A percentile compares a stretch with the other conserved stretches of the same genome.
These are phyloP conservation scores for Delphinapterus leucas DNA, from an alignment of 2,113 vertebrate genomes.

Conservation along the genomic window DNA sequence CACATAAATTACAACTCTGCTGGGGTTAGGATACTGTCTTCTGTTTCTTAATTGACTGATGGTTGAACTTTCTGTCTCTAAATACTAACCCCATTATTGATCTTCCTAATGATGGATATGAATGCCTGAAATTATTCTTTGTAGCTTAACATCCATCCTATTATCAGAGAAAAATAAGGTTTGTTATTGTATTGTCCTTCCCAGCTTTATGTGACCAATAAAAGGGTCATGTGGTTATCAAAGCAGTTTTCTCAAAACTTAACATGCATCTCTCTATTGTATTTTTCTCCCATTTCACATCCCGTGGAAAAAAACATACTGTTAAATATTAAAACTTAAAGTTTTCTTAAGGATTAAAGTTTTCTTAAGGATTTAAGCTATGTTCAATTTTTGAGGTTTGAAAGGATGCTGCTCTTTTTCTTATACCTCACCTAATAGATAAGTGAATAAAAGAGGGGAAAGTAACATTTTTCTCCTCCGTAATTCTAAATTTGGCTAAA, in stretches of 20 bases:
- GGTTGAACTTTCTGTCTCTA: slow-evolving; percentile 13
- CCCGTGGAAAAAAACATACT: slow-evolving; percentile 16
- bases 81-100: slow-evolving; percentile 13
- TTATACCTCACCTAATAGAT: background rate
- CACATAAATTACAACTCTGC: slow-evolving; percentile 1
- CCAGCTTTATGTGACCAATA: background rate
- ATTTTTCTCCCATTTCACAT: background rate
- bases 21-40: background rate
- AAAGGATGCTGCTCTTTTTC: background rate
- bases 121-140: background rate
- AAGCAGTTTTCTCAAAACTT: background rate
- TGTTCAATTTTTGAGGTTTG: background rate
- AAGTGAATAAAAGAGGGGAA: background rate
- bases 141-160: background rate
- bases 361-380: slow-evolving; percentile 26
- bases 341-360: slow-evolving; percentile 30
- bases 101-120: background rate
- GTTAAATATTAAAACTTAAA: slow-evolving; percentile 52
- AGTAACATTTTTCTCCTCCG: background rate
- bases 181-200: background rate
- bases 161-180: background rate
- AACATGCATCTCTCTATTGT: background rate
- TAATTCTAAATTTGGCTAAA: slow-evolving; percentile 24
- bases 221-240: background rate
- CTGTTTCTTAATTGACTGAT: slow-evolving; percentile 7